Conservation (phyloP, 2,888 invertebrate genomes). For the Ommatoiulus sabulosus region DNA sequence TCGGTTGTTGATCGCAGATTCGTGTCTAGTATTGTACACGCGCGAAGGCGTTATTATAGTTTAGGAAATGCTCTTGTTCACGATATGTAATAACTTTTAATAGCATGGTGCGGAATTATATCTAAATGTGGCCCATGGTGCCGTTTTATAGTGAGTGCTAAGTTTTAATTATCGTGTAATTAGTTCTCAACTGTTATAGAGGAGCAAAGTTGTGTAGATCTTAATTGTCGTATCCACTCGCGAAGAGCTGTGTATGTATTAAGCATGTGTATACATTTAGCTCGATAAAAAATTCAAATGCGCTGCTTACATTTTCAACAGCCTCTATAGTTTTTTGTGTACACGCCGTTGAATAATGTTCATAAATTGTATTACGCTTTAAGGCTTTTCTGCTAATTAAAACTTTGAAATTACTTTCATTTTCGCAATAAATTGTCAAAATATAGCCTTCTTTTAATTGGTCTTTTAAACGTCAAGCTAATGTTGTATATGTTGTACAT, state of each 20-base stretch:
- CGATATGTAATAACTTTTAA: conserved; percentile 12
- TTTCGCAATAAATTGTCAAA: not conserved
- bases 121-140: conserved; percentile 23
- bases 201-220: conserved; percentile 21
- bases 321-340: conserved; percentile 8
- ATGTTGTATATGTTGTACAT: not conserved
- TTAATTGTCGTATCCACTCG: conserved; percentile 1
- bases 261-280: not conserved
- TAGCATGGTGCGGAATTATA: conserved; percentile 37
- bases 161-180: conserved; percentile 41
- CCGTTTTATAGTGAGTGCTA: conserved; percentile 45
- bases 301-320: not conserved
- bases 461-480: not conserved
- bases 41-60: conserved; percentile 15
- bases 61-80: conserved; percentile 8
- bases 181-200: conserved; percentile 20
- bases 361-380: not conserved
- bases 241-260: not conserved
- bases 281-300: conserved; percentile 9
- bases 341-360: not conserved
- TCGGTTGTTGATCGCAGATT: not conserved
- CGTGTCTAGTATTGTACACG: not conserved
- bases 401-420: not conserved
- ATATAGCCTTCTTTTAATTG: not conserved
- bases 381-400: not conserved